Conservation (phyloP, 2,888 invertebrate genomes). For the Linyphia triangularis region DNA sequence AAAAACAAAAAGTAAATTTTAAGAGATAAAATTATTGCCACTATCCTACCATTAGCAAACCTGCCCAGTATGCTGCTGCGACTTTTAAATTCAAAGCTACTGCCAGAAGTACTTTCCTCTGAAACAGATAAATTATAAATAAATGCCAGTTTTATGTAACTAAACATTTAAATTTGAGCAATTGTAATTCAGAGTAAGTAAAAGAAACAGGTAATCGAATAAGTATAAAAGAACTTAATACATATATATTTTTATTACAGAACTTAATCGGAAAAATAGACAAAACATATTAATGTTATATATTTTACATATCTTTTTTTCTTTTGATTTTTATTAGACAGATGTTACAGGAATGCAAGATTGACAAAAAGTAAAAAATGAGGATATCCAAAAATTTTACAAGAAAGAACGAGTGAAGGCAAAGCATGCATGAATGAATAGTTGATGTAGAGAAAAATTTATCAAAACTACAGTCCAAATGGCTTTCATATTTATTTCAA, state of each 20-base stretch:
- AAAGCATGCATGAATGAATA: too few species aligned
- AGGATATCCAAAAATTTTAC: too few species aligned
- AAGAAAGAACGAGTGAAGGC: too few species aligned
- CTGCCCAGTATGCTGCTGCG: conserved; percentile 24
- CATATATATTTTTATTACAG: not conserved
- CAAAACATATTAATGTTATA: too few species aligned
- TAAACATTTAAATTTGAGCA: not conserved
- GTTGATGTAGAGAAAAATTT: too few species aligned
- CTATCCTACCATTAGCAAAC: conserved; percentile 39
- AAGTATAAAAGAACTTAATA: not conserved
- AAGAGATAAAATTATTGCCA: not conserved
- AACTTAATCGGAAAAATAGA: too few species aligned
- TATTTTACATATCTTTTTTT: too few species aligned
- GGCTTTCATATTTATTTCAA: too few species aligned
- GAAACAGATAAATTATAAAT: not conserved
- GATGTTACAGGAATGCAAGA: too few species aligned
- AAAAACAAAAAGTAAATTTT: not conserved
- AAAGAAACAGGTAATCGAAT: not conserved
- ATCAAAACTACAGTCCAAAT: too few species aligned
- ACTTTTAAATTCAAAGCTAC: conserved; percentile 57
- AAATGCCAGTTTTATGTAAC: not conserved
- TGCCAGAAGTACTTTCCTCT: conserved; percentile 19
- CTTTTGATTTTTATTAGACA: too few species aligned
- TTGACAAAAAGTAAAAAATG: too few species aligned
- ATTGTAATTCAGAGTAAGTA: not conserved